These are phyloP conservation scores for Anneissia japonica DNA, from an alignment of 35 echinoderm and acorn worm species.

Conservation along the genomic window DNA sequence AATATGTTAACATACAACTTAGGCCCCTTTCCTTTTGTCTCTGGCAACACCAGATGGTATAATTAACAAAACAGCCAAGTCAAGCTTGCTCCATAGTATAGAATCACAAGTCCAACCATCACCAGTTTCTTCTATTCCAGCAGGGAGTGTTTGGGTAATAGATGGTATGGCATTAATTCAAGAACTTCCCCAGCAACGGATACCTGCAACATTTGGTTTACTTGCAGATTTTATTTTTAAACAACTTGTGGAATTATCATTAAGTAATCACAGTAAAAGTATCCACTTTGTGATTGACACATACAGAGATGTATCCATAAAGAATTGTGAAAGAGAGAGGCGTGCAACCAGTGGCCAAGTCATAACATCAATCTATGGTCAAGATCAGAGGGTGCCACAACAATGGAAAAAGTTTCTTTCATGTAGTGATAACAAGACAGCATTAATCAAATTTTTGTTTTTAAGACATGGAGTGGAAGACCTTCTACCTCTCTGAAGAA, in stretches of 20 bases:
- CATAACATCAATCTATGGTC: background rate
- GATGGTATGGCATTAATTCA: slow-evolving; percentile 55
- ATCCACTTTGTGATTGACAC: slow-evolving; percentile 46
- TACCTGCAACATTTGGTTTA: too few species aligned
- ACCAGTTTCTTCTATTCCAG: slow-evolving; percentile 1
- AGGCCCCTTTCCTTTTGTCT: background rate
- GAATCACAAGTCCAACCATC: slow-evolving; percentile 13
- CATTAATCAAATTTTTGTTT: background rate
- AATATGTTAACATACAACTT: background rate
- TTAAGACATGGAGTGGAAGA: background rate
- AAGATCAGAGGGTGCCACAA: background rate
- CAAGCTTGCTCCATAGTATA: slow-evolving; percentile 38
- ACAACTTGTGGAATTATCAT: too few species aligned
- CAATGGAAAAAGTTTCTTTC: too few species aligned
- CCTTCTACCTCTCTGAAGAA: background rate
- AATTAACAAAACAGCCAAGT: too few species aligned
- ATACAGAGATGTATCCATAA: slow-evolving; percentile 13
- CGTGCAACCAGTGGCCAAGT: background rate
- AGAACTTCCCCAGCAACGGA: slow-evolving; percentile 10
- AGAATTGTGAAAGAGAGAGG: slow-evolving; percentile 26
- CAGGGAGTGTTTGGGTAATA: slow-evolving; percentile 37
- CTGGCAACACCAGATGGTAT: too few species aligned
- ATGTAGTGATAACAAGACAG: too few species aligned
- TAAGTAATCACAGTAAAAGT: too few species aligned
- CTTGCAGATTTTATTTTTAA: too few species aligned